Evolutionary conservation across 2,888 invertebrate genomes (phyloP).

Genomic region (Osmoderma eremita): DNA sequence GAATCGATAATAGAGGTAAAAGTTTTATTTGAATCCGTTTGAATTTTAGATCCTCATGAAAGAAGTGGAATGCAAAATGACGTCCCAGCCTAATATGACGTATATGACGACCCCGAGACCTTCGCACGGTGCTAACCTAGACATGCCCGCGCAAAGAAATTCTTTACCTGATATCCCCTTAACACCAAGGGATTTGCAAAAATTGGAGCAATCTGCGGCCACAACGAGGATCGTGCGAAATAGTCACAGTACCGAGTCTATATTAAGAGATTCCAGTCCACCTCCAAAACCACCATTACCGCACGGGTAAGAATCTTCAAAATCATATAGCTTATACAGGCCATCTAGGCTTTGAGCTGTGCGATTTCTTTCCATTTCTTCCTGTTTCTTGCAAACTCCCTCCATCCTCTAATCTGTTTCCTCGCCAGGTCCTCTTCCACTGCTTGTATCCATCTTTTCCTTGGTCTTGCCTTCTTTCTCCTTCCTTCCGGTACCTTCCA

Average conservation of each 20-base stretch:
- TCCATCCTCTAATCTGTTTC: no score
- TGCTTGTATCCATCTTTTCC: no score
- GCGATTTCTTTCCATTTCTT: no score
- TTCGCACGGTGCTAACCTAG: constrained; percentile 59
- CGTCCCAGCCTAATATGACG: constrained; percentile 59
- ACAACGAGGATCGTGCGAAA: constrained; percentile 67
- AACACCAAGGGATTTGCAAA: constrained; percentile 80
- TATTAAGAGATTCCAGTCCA: constrained; percentile 75
- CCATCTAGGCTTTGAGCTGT: no score
- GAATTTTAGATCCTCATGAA: constrained; percentile 39
- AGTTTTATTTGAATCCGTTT: background rate
- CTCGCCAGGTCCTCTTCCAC: no score
- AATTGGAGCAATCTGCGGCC: constrained; percentile 69
- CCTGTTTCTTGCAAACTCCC: no score
- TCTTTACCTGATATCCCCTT: constrained; percentile 83
- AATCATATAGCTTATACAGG: no score
- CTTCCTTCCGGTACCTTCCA: no score
- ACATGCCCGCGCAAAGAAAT: constrained; percentile 70
- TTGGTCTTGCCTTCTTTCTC: no score
- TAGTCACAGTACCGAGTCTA: constrained; percentile 85
- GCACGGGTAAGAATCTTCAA: constrained; percentile 75
- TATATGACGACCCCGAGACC: constrained; percentile 64
- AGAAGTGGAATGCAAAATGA: constrained; percentile 68
- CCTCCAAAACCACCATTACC: constrained; percentile 93
- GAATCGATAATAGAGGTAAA: background rate